phyloP scores from a whole-genome alignment of 1,140 invertebrate genomes.

The Aplysia californica region DNA sequence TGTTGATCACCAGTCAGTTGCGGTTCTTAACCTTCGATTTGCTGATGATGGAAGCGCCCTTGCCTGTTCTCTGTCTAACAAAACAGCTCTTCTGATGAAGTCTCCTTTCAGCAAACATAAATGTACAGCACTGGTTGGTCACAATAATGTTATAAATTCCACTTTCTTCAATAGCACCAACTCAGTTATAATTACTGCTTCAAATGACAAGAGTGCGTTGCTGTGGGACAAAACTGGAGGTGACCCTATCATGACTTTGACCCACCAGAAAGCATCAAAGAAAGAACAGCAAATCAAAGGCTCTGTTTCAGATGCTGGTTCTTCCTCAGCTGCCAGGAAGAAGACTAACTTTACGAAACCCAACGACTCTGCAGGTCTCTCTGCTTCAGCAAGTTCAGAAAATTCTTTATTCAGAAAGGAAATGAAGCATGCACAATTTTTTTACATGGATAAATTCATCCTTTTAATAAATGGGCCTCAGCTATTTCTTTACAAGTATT shows the following conservation, averaged over 20 bases:
- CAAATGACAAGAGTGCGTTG: conserved; percentile 59
- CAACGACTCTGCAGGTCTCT: neutral
- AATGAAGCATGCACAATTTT: conserved; percentile 65
- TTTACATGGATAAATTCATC: conserved; percentile 69
- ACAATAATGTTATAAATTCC: conserved; percentile 29
- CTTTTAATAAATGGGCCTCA: conserved; percentile 58
- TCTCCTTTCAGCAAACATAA: conserved; percentile 49
- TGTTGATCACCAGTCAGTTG: conserved; percentile 43
- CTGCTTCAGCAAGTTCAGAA: conserved; percentile 23
- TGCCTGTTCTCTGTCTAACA: conserved; percentile 60
- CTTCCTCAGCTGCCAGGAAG: neutral
- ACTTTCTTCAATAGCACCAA: conserved; percentile 58
- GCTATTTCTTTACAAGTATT: conserved; percentile 66
- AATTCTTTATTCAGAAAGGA: conserved; percentile 49
- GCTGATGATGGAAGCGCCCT: conserved; percentile 58
- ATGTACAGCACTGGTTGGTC: conserved; percentile 41
- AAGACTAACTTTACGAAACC: too few relatives aligned
- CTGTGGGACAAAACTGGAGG: conserved; percentile 53
- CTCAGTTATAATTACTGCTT: conserved; percentile 55
- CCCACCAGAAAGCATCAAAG: conserved; percentile 34
- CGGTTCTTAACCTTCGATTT: conserved; percentile 51
- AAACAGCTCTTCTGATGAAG: conserved; percentile 53
- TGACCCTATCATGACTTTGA: conserved; percentile 56
- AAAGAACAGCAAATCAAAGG: conserved; percentile 1
- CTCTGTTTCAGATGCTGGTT: neutral